Conservation (phyloP, 2,797 vertebrate species). For the Gobionotothen gibberifrons region DNA sequence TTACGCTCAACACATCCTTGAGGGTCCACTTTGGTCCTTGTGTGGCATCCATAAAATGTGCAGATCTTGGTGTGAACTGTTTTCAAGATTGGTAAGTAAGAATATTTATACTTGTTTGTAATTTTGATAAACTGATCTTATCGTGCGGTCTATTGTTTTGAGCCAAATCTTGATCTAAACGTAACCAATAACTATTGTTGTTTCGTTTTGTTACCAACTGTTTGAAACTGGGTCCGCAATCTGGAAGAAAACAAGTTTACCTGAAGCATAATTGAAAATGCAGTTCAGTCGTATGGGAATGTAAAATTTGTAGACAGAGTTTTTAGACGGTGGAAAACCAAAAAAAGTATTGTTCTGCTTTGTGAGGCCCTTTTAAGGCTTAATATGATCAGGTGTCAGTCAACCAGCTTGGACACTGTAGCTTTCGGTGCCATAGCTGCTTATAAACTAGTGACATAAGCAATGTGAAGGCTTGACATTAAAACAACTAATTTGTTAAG, state of each 20-base stretch:
- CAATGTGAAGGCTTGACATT: constrained; percentile 23
- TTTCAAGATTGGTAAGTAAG: not conserved
- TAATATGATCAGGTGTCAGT: constrained; percentile 19
- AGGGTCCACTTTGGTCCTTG: no score
- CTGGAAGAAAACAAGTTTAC: no score
- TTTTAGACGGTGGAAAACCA: not conserved
- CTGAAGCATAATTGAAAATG: no score
- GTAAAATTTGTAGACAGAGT: no score
- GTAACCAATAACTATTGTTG: no score
- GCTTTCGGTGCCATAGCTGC: constrained; percentile 14
- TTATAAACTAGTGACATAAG: constrained; percentile 42
- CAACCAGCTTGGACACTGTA: not conserved
- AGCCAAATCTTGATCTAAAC: no score
- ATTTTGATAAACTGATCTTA: not conserved
- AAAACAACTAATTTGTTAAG: constrained; percentile 9
- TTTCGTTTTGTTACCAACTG: no score
- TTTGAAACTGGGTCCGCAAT: no score
- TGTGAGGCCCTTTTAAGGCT: constrained; percentile 36
- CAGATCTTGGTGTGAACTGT: not conserved
- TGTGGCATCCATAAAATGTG: no score
- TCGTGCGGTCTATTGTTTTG: not conserved
- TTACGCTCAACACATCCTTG: no score
- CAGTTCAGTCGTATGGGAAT: no score
- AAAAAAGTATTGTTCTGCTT: not conserved
- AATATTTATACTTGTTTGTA: not conserved